Conservation (phyloP, 2,797 vertebrate genomes). For the Sphenopsis melanotis region DNA sequence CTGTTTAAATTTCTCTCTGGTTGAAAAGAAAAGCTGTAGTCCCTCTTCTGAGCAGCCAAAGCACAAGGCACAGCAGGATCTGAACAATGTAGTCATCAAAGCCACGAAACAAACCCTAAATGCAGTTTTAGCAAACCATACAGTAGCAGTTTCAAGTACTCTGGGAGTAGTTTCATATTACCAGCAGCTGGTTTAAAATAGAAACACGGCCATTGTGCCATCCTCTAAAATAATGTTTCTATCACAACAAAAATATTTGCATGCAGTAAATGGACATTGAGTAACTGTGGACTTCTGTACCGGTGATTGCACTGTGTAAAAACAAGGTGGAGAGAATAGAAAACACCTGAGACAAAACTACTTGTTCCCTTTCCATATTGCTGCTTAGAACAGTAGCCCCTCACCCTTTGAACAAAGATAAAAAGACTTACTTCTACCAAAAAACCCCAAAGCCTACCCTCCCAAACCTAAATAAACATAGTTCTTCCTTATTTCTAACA, state of each 20-base stretch:
- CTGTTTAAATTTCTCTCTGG: background rate
- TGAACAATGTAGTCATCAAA: background rate
- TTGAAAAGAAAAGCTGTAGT: background rate
- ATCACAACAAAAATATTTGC: constrained; percentile 54
- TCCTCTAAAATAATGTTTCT: background rate
- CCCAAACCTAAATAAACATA: background rate
- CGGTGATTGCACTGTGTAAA: background rate
- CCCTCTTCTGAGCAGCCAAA: background rate
- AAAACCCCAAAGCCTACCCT: background rate
- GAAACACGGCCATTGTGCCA: constrained; percentile 27
- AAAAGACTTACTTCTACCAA: background rate
- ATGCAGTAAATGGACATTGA: constrained; percentile 10
- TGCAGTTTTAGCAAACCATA: background rate
- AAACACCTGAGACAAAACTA: background rate
- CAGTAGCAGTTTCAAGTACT: background rate
- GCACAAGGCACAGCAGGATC: background rate
- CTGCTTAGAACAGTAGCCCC: background rate
- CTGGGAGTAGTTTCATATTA: background rate
- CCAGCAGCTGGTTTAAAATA: constrained; percentile 32
- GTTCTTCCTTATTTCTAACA: background rate
- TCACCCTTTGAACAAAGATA: background rate
- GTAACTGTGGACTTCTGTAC: constrained; percentile 36
- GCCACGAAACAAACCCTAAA: background rate
- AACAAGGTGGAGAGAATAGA: background rate
- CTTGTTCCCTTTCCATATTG: background rate